Percentiles rank a stretch among this genome's conserved stretches.
phyloP scores from a whole-genome alignment of 2,888 invertebrate genomes.

The Stenoptilia bipunctidactyla region DNA sequence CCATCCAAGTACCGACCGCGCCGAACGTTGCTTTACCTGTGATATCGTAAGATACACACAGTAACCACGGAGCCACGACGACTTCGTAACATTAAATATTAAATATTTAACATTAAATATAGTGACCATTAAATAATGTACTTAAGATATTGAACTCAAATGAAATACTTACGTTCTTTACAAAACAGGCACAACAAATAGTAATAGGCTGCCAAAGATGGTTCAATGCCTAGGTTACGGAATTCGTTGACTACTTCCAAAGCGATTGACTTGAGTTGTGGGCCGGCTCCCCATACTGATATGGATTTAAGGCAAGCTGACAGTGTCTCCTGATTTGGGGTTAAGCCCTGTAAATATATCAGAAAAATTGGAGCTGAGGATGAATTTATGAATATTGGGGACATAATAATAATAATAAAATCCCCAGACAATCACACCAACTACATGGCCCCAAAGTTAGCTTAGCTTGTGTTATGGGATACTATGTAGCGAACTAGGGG shows the following conservation, averaged over 20 bases:
- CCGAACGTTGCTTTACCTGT: no score
- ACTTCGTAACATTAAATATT: background rate
- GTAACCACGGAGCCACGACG: no score
- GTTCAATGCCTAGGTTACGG: slow-evolving; percentile 75
- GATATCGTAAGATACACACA: no score
- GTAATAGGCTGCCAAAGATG: slow-evolving; percentile 82
- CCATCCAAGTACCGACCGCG: no score
- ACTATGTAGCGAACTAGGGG: no score
- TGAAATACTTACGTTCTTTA: slow-evolving; percentile 72
- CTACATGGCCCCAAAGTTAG: no score
- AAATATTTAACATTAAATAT: background rate
- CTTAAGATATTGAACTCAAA: slow-evolving; percentile 3
- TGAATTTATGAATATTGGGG: no score
- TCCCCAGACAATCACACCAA: no score
- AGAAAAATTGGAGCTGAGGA: no score
- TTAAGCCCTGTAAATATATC: slow-evolving; percentile 47
- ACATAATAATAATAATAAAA: no score
- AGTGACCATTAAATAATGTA: background rate
- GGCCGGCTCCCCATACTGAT: slow-evolving; percentile 54
- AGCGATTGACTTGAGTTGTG: slow-evolving; percentile 36
- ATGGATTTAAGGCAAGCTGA: slow-evolving; percentile 42
- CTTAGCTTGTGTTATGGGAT: no score
- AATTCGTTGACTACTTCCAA: slow-evolving; percentile 48
- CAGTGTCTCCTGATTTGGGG: slow-evolving; percentile 44
- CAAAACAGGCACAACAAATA: slow-evolving; percentile 78